phyloP scores from a whole-genome alignment of 2,113 vertebrate genomes.

The Edolisoma coerulescens region DNA sequence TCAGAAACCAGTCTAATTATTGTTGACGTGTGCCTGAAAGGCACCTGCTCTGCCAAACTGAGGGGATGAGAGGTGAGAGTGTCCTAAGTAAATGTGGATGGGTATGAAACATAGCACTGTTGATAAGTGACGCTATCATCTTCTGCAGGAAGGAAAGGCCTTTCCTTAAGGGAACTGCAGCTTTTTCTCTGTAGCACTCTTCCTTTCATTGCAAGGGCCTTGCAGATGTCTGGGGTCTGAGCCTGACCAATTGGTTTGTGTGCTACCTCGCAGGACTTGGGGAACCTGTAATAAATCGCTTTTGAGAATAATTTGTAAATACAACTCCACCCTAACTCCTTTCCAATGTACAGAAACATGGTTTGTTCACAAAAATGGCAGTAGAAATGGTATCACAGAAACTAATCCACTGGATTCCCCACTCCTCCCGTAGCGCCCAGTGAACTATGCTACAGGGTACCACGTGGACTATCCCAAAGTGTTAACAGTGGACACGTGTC shows the following conservation, averaged over 20 bases:
- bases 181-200: slow-evolving; percentile 59
- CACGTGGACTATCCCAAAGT: slow-evolving; percentile 53
- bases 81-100: neutral
- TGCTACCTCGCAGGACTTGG: slow-evolving; percentile 58
- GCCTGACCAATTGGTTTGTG: slow-evolving; percentile 55
- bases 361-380: slow-evolving; percentile 77
- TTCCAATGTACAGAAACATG: slow-evolving; percentile 76
- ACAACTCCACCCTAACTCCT: slow-evolving; percentile 65
- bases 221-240: slow-evolving; percentile 18
- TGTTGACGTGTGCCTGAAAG: neutral
- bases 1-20: slow-evolving; percentile 36
- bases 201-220: slow-evolving; percentile 43
- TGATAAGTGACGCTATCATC: slow-evolving; percentile 27
- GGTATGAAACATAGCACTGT: slow-evolving; percentile 55
- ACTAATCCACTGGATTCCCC: slow-evolving; percentile 68
- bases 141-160: slow-evolving; percentile 61
- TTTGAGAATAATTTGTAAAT: slow-evolving; percentile 67
- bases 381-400: slow-evolving; percentile 75
- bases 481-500: slow-evolving; percentile 68
- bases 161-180: slow-evolving; percentile 68
- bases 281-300: slow-evolving; percentile 62
- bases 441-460: slow-evolving; percentile 58
- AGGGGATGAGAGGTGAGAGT: slow-evolving; percentile 33
- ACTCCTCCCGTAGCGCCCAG: slow-evolving; percentile 49
- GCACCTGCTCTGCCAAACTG: slow-evolving; percentile 63